Evolutionary conservation across 2,113 vertebrate species (phyloP).

Genomic region (Cervus canadensis): DNA sequence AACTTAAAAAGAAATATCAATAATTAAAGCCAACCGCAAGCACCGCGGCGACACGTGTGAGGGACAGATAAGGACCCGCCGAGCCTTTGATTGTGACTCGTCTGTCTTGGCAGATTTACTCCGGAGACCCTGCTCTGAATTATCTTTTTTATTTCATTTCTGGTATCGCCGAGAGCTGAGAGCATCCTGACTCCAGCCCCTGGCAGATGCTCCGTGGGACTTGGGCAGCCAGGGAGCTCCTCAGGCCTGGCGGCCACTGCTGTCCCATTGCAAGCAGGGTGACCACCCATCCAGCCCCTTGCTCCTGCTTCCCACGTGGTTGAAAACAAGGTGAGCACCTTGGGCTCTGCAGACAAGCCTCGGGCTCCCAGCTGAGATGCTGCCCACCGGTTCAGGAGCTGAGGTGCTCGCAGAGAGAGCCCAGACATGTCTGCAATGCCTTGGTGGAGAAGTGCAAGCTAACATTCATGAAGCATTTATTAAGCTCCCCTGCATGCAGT

Average conservation of each 20-base stretch:
- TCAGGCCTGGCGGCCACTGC: background rate
- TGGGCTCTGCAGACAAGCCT: background rate
- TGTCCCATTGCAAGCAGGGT: background rate
- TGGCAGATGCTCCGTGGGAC: fast-evolving
- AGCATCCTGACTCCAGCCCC: background rate
- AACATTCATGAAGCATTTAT: background rate
- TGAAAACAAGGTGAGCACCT: background rate
- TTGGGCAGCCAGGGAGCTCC: background rate
- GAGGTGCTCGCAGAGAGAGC: background rate
- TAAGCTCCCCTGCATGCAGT: background rate
- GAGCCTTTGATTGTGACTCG: background rate
- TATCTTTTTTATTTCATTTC: conserved; percentile 28
- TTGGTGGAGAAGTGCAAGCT: fast-evolving
- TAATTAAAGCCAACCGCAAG: background rate
- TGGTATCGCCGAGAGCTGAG: background rate
- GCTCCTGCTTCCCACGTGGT: fast-evolving
- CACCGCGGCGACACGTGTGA: background rate
- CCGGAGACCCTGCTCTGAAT: background rate
- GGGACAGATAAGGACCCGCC: background rate
- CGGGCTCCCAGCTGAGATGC: background rate
- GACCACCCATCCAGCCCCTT: background rate
- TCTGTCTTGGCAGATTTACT: background rate
- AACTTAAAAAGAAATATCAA: conserved; percentile 53
- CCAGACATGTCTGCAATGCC: fast-evolving
- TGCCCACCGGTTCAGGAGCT: background rate